These are phyloP conservation scores for Crenichthys baileyi DNA, from an alignment of 2,797 vertebrate genomes.

Conservation along the genomic window DNA sequence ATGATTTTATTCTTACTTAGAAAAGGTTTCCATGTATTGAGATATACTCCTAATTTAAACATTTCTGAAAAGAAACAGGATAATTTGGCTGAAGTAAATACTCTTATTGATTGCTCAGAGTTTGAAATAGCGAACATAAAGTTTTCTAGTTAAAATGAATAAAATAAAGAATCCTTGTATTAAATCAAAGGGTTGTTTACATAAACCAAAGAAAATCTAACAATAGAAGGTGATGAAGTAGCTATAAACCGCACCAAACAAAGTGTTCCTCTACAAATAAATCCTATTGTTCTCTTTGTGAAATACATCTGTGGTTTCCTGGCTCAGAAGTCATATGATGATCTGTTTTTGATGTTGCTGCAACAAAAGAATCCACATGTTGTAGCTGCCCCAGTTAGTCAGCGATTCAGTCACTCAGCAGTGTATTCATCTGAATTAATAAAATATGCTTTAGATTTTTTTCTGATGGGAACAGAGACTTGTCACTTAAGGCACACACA, in stretches of 20 bases:
- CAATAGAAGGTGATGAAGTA: slow-evolving; percentile 14
- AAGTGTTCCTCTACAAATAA: slow-evolving; percentile 2
- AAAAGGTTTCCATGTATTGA: neutral
- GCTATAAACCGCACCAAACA: slow-evolving; percentile 8
- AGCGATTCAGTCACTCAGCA: slow-evolving; percentile 34
- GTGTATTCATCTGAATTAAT: slow-evolving; percentile 41
- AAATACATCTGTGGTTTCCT: slow-evolving; percentile 32
- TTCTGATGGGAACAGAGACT: slow-evolving; percentile 32
- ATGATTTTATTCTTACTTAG: neutral
- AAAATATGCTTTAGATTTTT: slow-evolving; percentile 40
- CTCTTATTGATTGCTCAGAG: neutral
- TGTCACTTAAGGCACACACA: slow-evolving; percentile 59
- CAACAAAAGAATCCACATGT: slow-evolving; percentile 20
- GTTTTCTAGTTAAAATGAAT: neutral
- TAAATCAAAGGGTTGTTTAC: neutral
- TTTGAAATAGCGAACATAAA: neutral
- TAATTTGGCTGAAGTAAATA: neutral
- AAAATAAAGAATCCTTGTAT: neutral
- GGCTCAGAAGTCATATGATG: slow-evolving; percentile 14
- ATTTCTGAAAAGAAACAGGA: neutral
- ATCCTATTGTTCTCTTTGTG: slow-evolving; percentile 32
- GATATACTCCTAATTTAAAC: neutral
- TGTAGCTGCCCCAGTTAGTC: slow-evolving; percentile 36
- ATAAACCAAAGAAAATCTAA: slow-evolving; percentile 1
- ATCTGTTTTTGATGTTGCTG: slow-evolving; percentile 39